Percentiles rank a stretch among this genome's conserved stretches.
Conservation (phyloP, 2,113 vertebrate genomes). For the Ailurus styani region DNA sequence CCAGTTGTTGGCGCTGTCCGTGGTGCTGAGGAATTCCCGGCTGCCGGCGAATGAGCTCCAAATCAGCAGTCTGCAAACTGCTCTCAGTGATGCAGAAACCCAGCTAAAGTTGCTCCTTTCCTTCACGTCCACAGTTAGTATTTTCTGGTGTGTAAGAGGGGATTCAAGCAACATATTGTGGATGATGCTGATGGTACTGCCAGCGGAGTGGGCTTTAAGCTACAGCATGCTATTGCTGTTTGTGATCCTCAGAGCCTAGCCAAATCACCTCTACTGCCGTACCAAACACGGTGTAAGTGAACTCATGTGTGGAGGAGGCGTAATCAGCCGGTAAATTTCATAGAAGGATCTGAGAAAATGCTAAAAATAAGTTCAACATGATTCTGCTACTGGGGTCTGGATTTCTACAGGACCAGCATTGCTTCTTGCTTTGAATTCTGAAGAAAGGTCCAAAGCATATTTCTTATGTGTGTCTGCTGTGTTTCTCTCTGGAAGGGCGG, state of each 20-base stretch:
- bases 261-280: conserved; percentile 76
- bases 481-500: conserved; percentile 72
- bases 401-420: conserved; percentile 71
- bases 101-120: conserved; percentile 74
- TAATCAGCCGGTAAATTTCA: conserved; percentile 74
- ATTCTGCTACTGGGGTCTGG: conserved; percentile 75
- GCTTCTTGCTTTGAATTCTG: conserved; percentile 78
- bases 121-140: conserved; percentile 59
- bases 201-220: conserved; percentile 64
- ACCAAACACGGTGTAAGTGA: conserved; percentile 77
- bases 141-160: conserved; percentile 56
- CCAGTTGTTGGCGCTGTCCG: conserved; percentile 73
- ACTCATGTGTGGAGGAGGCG: conserved; percentile 75
- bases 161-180: conserved; percentile 60
- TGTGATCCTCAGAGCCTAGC: conserved; percentile 73
- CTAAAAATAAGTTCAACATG: conserved; percentile 79
- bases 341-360: conserved; percentile 75
- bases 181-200: conserved; percentile 63
- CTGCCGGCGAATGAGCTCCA: conserved; percentile 59
- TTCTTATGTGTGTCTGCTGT: conserved; percentile 77
- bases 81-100: conserved; percentile 65
- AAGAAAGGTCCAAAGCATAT: conserved; percentile 66
- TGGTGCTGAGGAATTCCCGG: conserved; percentile 73
- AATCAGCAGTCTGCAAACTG: conserved; percentile 69
- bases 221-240: conserved; percentile 72